Percentiles rank a stretch among this genome's conserved stretches.
Conservation (phyloP, 2,113 vertebrate species). For the Rhinolophus sinicus region DNA sequence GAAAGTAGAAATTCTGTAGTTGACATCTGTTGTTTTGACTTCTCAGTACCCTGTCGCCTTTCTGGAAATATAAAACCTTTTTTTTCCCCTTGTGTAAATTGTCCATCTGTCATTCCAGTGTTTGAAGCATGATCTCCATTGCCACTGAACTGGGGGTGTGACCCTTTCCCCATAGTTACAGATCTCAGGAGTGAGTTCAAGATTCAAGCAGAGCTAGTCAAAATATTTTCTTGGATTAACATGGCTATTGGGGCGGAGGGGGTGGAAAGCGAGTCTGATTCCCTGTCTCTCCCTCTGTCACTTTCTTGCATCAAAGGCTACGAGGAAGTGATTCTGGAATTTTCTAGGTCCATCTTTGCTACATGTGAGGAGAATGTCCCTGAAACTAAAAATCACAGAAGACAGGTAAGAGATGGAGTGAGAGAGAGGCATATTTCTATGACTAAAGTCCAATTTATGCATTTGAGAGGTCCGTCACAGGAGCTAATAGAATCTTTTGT, state of each 20-base stretch:
- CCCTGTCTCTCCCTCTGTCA: neutral
- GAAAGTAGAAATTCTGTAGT: neutral
- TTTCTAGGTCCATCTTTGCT: neutral
- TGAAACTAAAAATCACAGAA: neutral
- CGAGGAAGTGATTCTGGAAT: neutral
- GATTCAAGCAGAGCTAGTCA: neutral
- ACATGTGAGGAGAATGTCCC: neutral
- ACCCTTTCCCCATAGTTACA: neutral
- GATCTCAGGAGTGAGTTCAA: neutral
- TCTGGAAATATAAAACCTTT: neutral
- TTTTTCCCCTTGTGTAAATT: neutral
- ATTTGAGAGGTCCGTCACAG: neutral
- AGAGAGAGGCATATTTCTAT: neutral
- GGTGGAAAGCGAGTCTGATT: rapidly evolving
- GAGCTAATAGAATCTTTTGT: neutral
- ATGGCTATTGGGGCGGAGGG: neutral
- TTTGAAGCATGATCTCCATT: neutral
- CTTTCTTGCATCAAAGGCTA: neutral
- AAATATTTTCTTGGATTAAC: neutral
- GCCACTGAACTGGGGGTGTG: neutral
- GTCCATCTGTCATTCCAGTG: neutral
- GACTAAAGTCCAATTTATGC: neutral
- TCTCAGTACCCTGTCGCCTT: neutral
- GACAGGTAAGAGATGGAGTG: neutral
- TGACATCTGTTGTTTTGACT: neutral